Conservation (phyloP, 2,113 vertebrate genomes). For the Ifrita kowaldi region DNA sequence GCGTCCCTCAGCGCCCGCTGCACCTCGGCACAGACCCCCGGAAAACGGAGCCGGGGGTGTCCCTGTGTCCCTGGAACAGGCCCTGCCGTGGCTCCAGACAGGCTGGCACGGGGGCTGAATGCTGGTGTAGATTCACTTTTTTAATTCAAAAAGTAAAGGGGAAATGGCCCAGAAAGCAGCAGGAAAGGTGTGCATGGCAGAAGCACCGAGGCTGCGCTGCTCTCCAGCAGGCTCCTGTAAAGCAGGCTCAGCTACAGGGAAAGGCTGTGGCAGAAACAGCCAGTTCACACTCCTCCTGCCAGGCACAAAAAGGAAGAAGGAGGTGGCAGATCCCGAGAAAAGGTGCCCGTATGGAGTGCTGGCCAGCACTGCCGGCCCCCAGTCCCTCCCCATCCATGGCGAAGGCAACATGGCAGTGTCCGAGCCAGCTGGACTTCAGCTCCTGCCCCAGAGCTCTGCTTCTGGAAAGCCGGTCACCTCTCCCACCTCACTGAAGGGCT, state of each 20-base stretch:
- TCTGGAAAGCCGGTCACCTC: slow-evolving; percentile 80
- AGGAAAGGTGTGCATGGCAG: background rate
- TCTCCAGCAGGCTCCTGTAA: background rate
- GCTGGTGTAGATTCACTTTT: background rate
- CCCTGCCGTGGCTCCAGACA: background rate
- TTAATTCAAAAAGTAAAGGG: background rate
- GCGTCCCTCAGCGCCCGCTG: background rate
- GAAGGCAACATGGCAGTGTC: background rate
- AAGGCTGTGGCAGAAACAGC: background rate
- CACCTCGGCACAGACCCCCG: background rate
- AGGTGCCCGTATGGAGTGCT: fast-evolving
- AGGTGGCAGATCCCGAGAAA: fast-evolving
- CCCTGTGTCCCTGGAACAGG: too few relatives aligned
- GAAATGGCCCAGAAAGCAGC: background rate
- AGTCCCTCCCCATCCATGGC: fast-evolving
- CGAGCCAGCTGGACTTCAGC: background rate
- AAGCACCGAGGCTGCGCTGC: background rate
- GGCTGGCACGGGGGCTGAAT: fast-evolving
- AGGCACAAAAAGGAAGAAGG: background rate
- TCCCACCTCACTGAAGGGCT: slow-evolving; percentile 69
- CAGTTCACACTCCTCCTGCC: background rate
- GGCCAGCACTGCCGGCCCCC: background rate
- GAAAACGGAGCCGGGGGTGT: too few relatives aligned
- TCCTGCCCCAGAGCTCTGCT: slow-evolving; percentile 60
- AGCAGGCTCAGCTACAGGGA: background rate